Evolutionary conservation across 2,113 vertebrate genomes (phyloP), one percentile per base, ranked within the genome.

Genomic region (Notarius quadriscutis): DNA sequence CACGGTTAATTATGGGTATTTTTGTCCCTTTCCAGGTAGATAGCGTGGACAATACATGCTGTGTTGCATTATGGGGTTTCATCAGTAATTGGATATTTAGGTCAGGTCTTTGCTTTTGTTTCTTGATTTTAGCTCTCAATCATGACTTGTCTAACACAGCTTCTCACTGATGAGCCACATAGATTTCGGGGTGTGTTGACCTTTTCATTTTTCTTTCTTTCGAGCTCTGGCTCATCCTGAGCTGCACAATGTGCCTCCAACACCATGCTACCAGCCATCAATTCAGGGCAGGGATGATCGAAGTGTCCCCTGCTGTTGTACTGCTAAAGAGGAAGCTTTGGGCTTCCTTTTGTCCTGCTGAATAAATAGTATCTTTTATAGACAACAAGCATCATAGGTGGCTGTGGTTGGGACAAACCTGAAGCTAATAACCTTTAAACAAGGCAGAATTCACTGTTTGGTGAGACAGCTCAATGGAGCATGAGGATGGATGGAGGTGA

Each of bases 291-390:
- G 62, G 82, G 82, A 79, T 75, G 89, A 94, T 93, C 90, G 86
- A 93, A 93, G 84, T 74, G 86, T 92, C 88, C 85, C 91, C 18
- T 88, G 91, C 91, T 92, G 87, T 92, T 91, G 92, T 91, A 84
- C 67, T 91, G 89, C 92, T 87, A 91, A 91, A 90, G 84, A 90
- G 88, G 87, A 89, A 90, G 63, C 87, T 78, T 84, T 89, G 78
- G 9, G 86, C 89, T 63, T 69, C 9, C 11, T 91, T 90, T 88
- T 12, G 71, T 85, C 92, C 92, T 84, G 91, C 92, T 91, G 93
- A 94, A 93, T 94, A 91, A 93, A 92, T 51, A 89, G 83, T 91
- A 94, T 94, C 93, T 91, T 86, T 87, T 71, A 91, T 92, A 80
- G 14, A 58, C 77, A 80, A 80, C 84, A 89, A 72, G 80, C 34